phyloP scores from a whole-genome alignment of 2,888 invertebrate species.

The Scaptomyza polygonia region DNA sequence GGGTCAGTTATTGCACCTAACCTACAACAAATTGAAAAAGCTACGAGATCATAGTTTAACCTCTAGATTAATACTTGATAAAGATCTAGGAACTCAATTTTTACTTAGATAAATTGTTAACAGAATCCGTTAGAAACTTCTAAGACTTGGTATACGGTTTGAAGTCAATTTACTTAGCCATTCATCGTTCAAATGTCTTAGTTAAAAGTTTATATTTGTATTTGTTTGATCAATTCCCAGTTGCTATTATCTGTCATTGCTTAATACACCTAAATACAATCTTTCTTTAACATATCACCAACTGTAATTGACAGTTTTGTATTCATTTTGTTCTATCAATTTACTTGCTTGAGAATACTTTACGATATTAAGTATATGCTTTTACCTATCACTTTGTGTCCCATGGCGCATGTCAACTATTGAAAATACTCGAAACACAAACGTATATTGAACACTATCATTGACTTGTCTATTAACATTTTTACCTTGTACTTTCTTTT shows the following conservation, averaged over 20 bases:
- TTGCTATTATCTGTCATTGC: neutral
- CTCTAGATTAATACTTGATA: neutral
- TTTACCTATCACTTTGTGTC: constrained; percentile 9
- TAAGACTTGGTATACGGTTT: too few species aligned
- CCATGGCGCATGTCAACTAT: constrained; percentile 42
- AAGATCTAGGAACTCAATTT: neutral
- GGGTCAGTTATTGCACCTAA: too few species aligned
- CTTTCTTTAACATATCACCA: neutral
- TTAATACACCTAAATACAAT: neutral
- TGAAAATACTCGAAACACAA: neutral
- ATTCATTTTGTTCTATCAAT: neutral
- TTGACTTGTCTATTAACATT: constrained; percentile 52
- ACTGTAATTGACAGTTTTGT: constrained; percentile 26
- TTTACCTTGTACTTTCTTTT: constrained; percentile 35
- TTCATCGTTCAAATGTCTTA: too few species aligned
- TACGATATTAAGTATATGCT: neutral
- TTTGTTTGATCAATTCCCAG: neutral
- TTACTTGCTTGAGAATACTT: neutral
- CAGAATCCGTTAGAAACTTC: too few species aligned
- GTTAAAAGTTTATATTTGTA: neutral
- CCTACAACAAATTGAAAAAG: too few species aligned
- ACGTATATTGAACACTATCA: constrained; percentile 41
- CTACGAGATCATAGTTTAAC: too few species aligned
- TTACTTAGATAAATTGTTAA: too few species aligned
- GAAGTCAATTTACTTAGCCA: too few species aligned